Percentiles rank a stretch among this genome's conserved stretches.
Conservation (phyloP, 2,113 vertebrate species). For the Dendrocopos noguchii region DNA sequence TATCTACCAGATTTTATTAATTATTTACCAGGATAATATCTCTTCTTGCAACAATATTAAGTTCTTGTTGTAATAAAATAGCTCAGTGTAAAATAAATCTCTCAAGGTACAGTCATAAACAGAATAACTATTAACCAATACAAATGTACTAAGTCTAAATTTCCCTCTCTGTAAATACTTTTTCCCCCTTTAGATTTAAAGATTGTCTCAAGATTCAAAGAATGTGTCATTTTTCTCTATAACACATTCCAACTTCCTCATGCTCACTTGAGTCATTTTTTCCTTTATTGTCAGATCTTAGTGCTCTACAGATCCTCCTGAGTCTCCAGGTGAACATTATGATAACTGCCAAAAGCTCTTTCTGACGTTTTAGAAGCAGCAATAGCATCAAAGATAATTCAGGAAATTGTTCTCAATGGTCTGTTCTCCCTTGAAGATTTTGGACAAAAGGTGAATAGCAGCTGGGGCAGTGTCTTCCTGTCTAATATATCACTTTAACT, state of each 20-base stretch:
- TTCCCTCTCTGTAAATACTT: neutral
- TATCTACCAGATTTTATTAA: neutral
- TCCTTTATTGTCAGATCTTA: neutral
- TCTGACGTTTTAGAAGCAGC: neutral
- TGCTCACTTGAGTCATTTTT: neutral
- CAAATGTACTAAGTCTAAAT: neutral
- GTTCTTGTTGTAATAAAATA: neutral
- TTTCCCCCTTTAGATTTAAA: neutral
- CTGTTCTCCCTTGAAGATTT: neutral
- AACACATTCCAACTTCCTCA: neutral
- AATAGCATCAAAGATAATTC: neutral
- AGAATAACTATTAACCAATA: neutral
- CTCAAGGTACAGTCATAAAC: neutral
- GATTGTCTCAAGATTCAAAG: neutral
- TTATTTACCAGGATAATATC: neutral
- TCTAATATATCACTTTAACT: neutral
- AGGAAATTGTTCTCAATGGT: neutral
- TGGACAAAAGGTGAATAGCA: neutral
- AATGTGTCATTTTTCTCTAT: neutral
- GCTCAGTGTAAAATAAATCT: neutral
- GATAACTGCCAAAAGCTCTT: slow-evolving; percentile 9
- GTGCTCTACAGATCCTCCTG: neutral
- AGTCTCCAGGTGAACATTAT: neutral
- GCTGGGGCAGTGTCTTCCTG: neutral
- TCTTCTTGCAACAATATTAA: neutral